Evolutionary conservation across 1,140 invertebrate genomes (phyloP), one percentile per base, ranked within the genome.

Genomic region (Ptiloglossa arizonensis): DNA sequence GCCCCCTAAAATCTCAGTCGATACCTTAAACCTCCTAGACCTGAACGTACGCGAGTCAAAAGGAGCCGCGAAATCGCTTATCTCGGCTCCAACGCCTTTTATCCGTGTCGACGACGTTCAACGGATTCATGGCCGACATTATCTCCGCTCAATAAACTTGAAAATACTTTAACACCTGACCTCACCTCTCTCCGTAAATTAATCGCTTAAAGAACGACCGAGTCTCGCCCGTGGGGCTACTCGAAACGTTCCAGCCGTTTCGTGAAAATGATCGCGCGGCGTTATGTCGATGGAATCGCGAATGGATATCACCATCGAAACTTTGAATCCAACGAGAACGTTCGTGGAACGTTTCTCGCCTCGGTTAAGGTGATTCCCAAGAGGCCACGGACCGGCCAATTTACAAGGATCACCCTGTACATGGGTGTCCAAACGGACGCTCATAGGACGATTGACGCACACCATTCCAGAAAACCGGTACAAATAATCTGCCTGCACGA

Each of bases 401-500:
- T 46, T 35, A n/a, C n/a, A 29, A 35, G 17, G 71, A 68, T 52
- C 56, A 59, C 11, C 22, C 56, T 48, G 46, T 59, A 82, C 29
- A 57, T 38, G 19, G 17, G 17, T 27, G 62, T 24, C 50, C 27
- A 32, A 44, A n/a, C 68, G 27, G 35, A 73, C 27, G 48, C 29
- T 35, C 41, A 32, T 8, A 56, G 48, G 6, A 27, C 77, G 66
- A 81, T 86, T 67, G 77, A 56, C 62, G 46, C 80, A 63, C 71
- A 74, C 81, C 86, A 85, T 87, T 82, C 74, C 84, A 83, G 75
- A 88, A 80, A 90, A 90, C 88, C 89, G 89, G 87, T 90, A 89
- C 83, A 59, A 86, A 86, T 83, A 85, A 82, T 71, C 66, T 75
- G 64, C 70, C 63, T 48, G 57, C 38, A 19, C 48, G 72, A 76